Conservation (phyloP, 2,888 invertebrate species). For the Ennomos fuscantarius region DNA sequence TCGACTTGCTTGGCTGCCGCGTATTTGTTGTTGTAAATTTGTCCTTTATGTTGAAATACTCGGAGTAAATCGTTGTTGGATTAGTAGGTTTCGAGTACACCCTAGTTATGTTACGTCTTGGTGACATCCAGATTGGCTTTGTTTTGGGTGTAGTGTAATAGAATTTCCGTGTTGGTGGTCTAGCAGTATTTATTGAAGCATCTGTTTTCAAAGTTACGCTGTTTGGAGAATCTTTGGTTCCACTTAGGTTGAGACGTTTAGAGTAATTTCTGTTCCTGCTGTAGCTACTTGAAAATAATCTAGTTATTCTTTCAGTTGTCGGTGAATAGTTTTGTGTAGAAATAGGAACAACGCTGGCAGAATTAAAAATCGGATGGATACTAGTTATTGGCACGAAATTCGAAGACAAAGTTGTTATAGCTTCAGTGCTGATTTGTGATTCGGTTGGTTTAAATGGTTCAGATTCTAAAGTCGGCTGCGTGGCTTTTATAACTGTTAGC, state of each 20-base stretch:
- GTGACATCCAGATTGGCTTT: conserved; percentile 76
- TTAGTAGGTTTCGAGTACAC: conserved; percentile 52
- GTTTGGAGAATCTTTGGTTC: conserved; percentile 69
- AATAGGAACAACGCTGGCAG: conserved; percentile 46
- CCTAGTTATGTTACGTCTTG: conserved; percentile 66
- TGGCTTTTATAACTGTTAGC: conserved; percentile 55
- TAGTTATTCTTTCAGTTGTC: conserved; percentile 59
- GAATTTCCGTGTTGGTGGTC: conserved; percentile 67
- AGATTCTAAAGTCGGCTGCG: conserved; percentile 43
- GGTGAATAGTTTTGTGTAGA: conserved; percentile 63
- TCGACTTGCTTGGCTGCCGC: conserved; percentile 52
- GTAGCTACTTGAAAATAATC: conserved; percentile 56
- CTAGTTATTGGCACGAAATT: conserved; percentile 55
- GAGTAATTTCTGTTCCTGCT: conserved; percentile 70
- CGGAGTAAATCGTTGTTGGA: conserved; percentile 74
- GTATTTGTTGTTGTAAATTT: conserved; percentile 58
- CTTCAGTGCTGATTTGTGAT: conserved; percentile 46
- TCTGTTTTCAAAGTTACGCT: conserved; percentile 67
- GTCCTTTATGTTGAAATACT: conserved; percentile 73
- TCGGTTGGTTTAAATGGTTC: conserved; percentile 7
- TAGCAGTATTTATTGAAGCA: conserved; percentile 46
- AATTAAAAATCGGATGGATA: conserved; percentile 50
- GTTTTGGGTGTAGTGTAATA: conserved; percentile 71
- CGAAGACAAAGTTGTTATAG: conserved; percentile 51
- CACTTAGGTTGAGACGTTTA: conserved; percentile 68